A percentile compares a stretch with the other conserved stretches of the same genome.
phyloP scores from a whole-genome alignment of 1,140 invertebrate genomes.

The Calliopsis andreniformis region DNA sequence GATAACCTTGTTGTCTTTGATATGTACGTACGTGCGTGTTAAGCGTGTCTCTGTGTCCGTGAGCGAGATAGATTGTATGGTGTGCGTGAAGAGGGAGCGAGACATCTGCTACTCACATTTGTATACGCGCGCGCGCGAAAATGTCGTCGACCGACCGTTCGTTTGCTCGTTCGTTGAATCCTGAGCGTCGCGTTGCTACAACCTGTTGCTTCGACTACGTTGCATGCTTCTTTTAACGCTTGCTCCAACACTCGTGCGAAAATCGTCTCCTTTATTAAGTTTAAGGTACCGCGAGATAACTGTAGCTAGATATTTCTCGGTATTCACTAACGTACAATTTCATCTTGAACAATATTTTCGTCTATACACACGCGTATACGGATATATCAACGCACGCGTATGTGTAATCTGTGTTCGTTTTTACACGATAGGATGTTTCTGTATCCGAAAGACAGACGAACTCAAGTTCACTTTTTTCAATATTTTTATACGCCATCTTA shows the following conservation, averaged over 20 bases:
- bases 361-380: not conserved
- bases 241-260: not conserved
- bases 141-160: constrained; percentile 67
- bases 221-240: constrained; percentile 8
- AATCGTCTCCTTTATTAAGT: not conserved
- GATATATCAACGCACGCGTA: not conserved
- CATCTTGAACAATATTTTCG: not conserved
- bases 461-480: too few relatives aligned
- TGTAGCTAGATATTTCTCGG: not conserved
- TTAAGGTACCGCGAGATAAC: not conserved
- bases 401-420: not conserved
- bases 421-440: constrained; percentile 1
- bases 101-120: not conserved
- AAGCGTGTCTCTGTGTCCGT: not conserved
- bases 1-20: constrained; percentile 25
- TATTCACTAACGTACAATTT: not conserved
- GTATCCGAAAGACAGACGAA: too few relatives aligned
- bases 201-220: constrained; percentile 57
- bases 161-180: constrained; percentile 63
- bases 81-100: not conserved
- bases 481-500: too few relatives aligned
- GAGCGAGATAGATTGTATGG: constrained; percentile 1
- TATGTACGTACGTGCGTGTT: not conserved
- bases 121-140: constrained; percentile 33
- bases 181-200: constrained; percentile 58